phyloP scores from a whole-genome alignment of 2,113 vertebrate genomes.

The Hystrix cristata region DNA sequence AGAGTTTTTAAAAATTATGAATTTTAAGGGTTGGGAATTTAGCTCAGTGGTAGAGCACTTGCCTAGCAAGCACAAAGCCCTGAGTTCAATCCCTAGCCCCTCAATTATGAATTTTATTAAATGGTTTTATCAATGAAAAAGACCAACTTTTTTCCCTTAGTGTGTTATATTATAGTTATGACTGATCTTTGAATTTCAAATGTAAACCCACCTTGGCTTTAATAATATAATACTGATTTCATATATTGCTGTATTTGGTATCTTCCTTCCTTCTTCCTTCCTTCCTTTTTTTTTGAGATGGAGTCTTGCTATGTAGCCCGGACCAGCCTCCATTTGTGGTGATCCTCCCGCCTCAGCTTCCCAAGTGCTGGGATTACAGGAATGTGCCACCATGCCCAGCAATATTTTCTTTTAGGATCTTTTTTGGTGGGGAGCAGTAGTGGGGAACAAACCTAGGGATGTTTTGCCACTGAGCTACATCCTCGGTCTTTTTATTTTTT shows the following conservation, averaged over 20 bases:
- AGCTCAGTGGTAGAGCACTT: too few species aligned
- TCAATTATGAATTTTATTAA: background rate
- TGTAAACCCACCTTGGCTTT: background rate
- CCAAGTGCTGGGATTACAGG: background rate
- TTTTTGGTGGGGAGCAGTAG: background rate
- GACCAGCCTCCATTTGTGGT: background rate
- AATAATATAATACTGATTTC: background rate
- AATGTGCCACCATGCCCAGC: background rate
- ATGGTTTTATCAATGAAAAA: background rate
- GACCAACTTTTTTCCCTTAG: conserved; percentile 8
- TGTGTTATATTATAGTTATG: background rate
- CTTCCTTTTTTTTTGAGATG: background rate
- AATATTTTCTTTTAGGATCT: background rate
- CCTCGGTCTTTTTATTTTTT: background rate
- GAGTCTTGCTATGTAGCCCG: background rate
- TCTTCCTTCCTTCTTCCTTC: background rate
- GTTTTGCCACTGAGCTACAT: background rate
- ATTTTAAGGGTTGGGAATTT: background rate
- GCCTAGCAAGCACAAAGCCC: too few species aligned
- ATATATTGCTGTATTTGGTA: background rate
- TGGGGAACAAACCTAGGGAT: background rate
- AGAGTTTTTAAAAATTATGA: background rate
- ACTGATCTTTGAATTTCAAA: background rate
- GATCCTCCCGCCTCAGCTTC: background rate
- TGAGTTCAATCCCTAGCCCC: too few species aligned